Conservation (phyloP, 2,888 invertebrate genomes). For the Capitulum mitella region DNA sequence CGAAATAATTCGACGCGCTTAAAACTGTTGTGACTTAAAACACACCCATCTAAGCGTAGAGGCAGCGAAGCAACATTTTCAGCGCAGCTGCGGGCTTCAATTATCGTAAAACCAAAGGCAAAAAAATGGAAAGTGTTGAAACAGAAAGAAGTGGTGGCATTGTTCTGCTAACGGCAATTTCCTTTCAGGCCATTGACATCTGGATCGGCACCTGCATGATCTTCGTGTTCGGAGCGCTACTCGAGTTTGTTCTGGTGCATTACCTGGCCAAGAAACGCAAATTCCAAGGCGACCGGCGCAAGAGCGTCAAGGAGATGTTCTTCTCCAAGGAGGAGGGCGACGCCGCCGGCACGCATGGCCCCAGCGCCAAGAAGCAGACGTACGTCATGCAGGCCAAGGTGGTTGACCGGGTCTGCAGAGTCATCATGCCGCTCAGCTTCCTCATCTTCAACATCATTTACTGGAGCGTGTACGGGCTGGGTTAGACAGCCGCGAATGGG, state of each 20-base stretch:
- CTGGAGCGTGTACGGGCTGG: slow-evolving; percentile 47
- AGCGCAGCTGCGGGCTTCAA: too few species aligned
- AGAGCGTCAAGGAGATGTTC: slow-evolving; percentile 23
- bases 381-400: slow-evolving; percentile 55
- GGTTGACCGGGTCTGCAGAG: slow-evolving; percentile 71
- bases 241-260: slow-evolving; percentile 35
- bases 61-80: too few species aligned
- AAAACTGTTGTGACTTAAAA: too few species aligned
- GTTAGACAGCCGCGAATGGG: too few species aligned
- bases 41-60: too few species aligned
- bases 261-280: slow-evolving; percentile 35
- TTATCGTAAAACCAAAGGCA: too few species aligned
- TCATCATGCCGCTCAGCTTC: slow-evolving; percentile 69
- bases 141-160: too few species aligned
- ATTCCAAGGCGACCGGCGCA: slow-evolving; percentile 17
- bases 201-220: slow-evolving; percentile 36
- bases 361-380: slow-evolving; percentile 28
- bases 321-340: slow-evolving; percentile 9
- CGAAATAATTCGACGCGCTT: too few species aligned
- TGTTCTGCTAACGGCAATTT: not conserved
- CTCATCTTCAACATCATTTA: slow-evolving; percentile 69
- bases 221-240: slow-evolving; percentile 35
- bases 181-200: slow-evolving; percentile 34
- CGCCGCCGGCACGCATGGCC: not conserved
- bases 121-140: too few species aligned